A percentile compares a stretch with the other conserved stretches of the same genome.
Evolutionary conservation across 2,113 vertebrate species (phyloP).

Genomic region (Chrysochloris asiatica): DNA sequence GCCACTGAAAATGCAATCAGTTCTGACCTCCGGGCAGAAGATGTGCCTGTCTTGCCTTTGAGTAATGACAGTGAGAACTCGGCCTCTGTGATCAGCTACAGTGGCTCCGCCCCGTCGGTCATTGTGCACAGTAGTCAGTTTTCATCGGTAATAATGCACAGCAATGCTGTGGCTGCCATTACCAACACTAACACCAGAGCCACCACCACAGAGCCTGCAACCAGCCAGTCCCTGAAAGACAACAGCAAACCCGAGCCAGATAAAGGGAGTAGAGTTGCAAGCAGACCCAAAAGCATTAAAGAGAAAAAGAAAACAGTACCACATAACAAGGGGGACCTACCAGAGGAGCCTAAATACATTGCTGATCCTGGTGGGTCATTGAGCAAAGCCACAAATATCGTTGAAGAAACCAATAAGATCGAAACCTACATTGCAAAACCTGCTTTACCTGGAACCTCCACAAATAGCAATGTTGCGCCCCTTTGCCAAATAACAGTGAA

Average conservation of each 20-base stretch:
- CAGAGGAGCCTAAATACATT: constrained; percentile 84
- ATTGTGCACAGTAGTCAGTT: constrained; percentile 88
- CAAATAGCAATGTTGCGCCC: constrained; percentile 90
- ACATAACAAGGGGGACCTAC: constrained; percentile 84
- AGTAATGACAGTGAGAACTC: constrained; percentile 79
- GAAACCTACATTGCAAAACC: constrained; percentile 98
- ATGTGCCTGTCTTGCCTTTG: constrained; percentile 56
- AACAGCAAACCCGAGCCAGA: constrained; percentile 74
- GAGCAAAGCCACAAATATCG: constrained; percentile 77
- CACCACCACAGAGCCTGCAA: constrained; percentile 39
- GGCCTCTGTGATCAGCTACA: constrained; percentile 87
- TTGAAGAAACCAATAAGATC: constrained; percentile 87
- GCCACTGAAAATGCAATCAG: constrained; percentile 45
- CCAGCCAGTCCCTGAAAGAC: constrained; percentile 61
- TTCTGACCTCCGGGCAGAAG: constrained; percentile 47
- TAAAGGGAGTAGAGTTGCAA: constrained; percentile 63
- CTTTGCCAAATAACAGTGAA: constrained; percentile 99
- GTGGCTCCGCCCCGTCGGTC: constrained; percentile 86
- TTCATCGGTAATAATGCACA: constrained; percentile 86
- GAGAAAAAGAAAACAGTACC: constrained; percentile 88
- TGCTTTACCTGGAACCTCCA: constrained; percentile 93
- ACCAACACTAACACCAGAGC: constrained; percentile 58
- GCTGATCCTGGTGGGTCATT: constrained; percentile 80
- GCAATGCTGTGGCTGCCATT: constrained; percentile 80
- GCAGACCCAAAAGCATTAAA: constrained; percentile 83